Evolutionary conservation across 2,113 vertebrate species (phyloP), one percentile per base, ranked within the genome.

Genomic region (Nothobranchius kuhntae): DNA sequence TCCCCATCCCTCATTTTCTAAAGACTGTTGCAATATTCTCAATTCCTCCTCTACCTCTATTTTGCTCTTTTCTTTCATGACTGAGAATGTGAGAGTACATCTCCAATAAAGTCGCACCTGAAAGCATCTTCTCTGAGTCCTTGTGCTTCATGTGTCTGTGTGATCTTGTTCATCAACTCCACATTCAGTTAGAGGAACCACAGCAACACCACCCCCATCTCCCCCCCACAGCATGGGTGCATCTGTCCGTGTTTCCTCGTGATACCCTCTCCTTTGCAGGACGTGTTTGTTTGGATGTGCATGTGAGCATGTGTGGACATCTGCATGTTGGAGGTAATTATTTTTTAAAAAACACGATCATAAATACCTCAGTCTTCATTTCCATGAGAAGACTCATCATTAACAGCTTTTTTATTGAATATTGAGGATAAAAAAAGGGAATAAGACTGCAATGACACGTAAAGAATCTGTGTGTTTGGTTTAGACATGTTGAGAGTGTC

Each of bases 401-500:
- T 15, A 54, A 15, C 17, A 58, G 6, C 21, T 21, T 21, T 21
- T 21, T 21, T 21, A 21, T 21, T 21, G 21, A 21, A 21, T 21
- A 21, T 21, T 21, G 21, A 7, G 30, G 30, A 7, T 30, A 1
- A 30, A 14, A 6, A 2, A 38, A 15, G 7, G 26, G 17, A 52
- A 52, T 11, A 4, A 51, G n/a, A 9, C 59, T 45, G 76, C 55
- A 12, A 45, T 81, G 65, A 57, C 69, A 80, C 86, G 69, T 78
- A 70, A 72, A 59, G 48, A 56, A 30, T 30, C 30, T 65, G 65
- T 86, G 61, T 89, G 84, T 89, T 89, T 85, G 89, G 88, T 93
- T 88, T 92, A 98, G 96, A 97, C 91, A 95, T 96, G 91, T 94
- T 96, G 89, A 95, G 95, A 87, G 95, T 94, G 80, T 95, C 94